Conservation (phyloP, 2,888 invertebrate genomes). For the Abscondita cerata region DNA sequence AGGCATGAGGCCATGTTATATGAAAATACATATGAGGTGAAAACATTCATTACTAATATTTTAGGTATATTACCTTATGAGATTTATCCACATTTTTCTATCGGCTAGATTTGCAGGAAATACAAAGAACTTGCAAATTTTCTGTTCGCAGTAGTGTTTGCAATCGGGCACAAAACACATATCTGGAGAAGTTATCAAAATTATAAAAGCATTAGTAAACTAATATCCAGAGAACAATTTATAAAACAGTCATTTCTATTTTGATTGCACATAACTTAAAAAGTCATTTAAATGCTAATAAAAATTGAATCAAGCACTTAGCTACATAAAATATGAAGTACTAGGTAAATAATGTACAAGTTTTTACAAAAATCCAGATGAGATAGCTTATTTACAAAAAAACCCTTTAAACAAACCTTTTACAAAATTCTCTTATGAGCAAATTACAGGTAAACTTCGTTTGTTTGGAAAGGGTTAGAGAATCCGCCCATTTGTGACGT, state of each 20-base stretch:
- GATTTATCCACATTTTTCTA: not conserved
- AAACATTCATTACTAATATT: slow-evolving; percentile 5
- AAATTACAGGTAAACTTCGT: not conserved
- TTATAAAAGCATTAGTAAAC: no score
- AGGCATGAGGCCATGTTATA: not conserved
- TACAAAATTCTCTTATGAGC: slow-evolving; percentile 3
- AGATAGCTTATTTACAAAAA: not conserved
- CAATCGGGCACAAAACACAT: slow-evolving; percentile 7
- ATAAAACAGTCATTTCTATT: not conserved
- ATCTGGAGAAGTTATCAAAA: not conserved
- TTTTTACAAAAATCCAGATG: not conserved
- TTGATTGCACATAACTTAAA: not conserved
- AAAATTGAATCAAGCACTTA: slow-evolving; percentile 8
- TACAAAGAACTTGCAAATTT: slow-evolving; percentile 6
- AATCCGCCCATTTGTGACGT: slow-evolving; percentile 4
- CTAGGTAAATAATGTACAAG: slow-evolving; percentile 6
- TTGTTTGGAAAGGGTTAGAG: slow-evolving; percentile 3
- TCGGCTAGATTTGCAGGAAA: slow-evolving; percentile 2
- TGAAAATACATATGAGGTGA: not conserved
- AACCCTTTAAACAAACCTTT: slow-evolving; percentile 1
- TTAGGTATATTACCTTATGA: slow-evolving; percentile 7
- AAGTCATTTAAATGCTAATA: slow-evolving; percentile 5
- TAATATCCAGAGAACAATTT: slow-evolving; percentile 3
- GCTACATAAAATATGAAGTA: slow-evolving; percentile 3
- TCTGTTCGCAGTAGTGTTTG: slow-evolving; percentile 9